Base-by-base conservation (phyloP, 2,113 vertebrate species). In the Circaetus cinerascens region DNA sequence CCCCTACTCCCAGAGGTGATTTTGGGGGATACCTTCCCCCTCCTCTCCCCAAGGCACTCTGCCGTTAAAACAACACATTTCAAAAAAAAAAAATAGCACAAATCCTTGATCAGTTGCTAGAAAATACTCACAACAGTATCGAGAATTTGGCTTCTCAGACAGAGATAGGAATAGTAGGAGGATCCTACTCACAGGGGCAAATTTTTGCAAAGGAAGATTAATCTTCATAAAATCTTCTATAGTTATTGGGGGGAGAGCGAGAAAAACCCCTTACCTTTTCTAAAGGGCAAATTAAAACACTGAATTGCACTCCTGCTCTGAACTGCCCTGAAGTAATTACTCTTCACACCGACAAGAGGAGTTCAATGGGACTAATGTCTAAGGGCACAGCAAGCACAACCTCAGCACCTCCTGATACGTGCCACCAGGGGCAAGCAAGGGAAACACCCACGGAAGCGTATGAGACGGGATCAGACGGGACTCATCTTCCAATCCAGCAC, bases 381-480 rank as follows among this genome's bases (percentile, higher is more conserved):
- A 56, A 74, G 21, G n/a, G 9, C 7, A 50, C 5, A 9, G 23
- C 15, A 51, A 77, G 22, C 10, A 6, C 5, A 21, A 29, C 7
- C 8, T 78, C 66, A 81, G 19, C 50, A 60, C 18, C 26, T 60
- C 17, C 40, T n/a, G 29, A 8, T 30, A 20, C 0, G 2, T 62
- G 34, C 7, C 18, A 60, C 9, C 15, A 29, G 30, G 4, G 10
- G 5, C 13, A 67, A 46, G 50, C n/a, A 89, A 57, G n/a, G 7
- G 19, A 53, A 72, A 29, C 4, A 5, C 22, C 18, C 25, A 15
- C 15, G 50, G 19, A n/a, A n/a, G 7, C 4, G 3, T 53, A 17
- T 53, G 10, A 26, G 15, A n/a, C 0, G 1, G 22, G 4, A 60
- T 55, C 11, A 27, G 15, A 36, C 0, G 1, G 23, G 5, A 57